Evolutionary conservation across 2,888 invertebrate genomes (phyloP).

Genomic region (Drosophila paucipuncta): DNA sequence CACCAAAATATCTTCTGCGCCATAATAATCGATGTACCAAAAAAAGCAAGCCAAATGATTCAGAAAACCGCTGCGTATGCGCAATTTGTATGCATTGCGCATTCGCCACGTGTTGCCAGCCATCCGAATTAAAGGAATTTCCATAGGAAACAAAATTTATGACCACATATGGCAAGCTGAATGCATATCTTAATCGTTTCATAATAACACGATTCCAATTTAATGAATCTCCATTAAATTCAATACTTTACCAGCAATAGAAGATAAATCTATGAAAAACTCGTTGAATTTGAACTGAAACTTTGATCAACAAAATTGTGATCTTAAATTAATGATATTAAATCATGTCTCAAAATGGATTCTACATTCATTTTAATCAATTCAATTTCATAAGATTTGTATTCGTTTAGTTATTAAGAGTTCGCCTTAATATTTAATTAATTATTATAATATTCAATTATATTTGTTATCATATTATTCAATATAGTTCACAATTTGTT

Average conservation of each 20-base stretch:
- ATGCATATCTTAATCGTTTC: background rate
- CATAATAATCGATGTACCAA: conserved; percentile 19
- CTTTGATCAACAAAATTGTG: background rate
- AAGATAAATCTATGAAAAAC: background rate
- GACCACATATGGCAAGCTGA: background rate
- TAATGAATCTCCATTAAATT: background rate
- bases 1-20: conserved; percentile 40
- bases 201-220: background rate
- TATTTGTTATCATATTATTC: background rate
- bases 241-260: background rate
- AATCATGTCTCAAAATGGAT: background rate
- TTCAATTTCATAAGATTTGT: background rate
- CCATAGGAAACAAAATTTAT: background rate
- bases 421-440: background rate
- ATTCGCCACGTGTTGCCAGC: conserved; percentile 43
- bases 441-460: background rate
- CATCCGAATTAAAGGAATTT: background rate
- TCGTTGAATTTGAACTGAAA: background rate
- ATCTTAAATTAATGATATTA: background rate
- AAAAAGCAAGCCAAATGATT: conserved; percentile 27
- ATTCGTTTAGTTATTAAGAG: background rate
- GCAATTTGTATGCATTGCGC: conserved; percentile 54
- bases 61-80: conserved; percentile 64
- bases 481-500: background rate
- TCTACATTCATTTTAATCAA: background rate